Percentiles rank a stretch among this genome's conserved stretches.
These are phyloP conservation scores for Petrocephalus microphthalmus DNA, from an alignment of 2,113 vertebrate species.

Conservation along the genomic window DNA sequence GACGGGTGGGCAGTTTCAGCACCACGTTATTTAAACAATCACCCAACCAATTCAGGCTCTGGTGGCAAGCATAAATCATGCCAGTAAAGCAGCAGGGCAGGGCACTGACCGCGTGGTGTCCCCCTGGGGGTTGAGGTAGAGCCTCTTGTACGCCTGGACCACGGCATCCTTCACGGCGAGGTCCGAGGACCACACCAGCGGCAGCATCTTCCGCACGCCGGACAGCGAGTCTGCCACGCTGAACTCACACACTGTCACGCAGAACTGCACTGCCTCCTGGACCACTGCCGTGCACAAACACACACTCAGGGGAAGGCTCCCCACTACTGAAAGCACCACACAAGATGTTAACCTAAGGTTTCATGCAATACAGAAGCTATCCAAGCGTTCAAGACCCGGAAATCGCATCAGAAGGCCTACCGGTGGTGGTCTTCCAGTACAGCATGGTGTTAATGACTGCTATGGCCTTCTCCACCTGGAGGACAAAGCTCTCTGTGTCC, in stretches of 20 bases:
- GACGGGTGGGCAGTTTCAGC: not conserved
- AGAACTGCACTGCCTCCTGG: slow-evolving; percentile 92
- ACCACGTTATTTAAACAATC: not conserved
- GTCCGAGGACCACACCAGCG: slow-evolving; percentile 88
- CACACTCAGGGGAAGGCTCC: not conserved
- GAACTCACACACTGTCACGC: slow-evolving; percentile 82
- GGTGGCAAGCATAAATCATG: not conserved
- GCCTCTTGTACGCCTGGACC: slow-evolving; percentile 79
- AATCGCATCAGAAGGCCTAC: slow-evolving; percentile 48
- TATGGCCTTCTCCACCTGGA: slow-evolving; percentile 81
- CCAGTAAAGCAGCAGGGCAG: not conserved
- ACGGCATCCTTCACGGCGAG: slow-evolving; percentile 82
- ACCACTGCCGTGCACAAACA: slow-evolving; percentile 68
- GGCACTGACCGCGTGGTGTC: slow-evolving; percentile 69
- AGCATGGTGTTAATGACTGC: slow-evolving; percentile 79
- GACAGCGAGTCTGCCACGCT: slow-evolving; percentile 77
- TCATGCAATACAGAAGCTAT: not conserved
- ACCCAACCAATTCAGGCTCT: not conserved
- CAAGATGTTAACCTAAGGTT: not conserved
- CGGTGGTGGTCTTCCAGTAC: slow-evolving; percentile 80
- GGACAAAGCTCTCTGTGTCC: slow-evolving; percentile 79
- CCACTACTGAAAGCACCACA: not conserved
- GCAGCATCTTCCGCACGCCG: slow-evolving; percentile 86
- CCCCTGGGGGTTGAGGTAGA: slow-evolving; percentile 75
- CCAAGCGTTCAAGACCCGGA: not conserved